Conservation (phyloP, 2,888 invertebrate genomes). For the Papilio gigon region DNA sequence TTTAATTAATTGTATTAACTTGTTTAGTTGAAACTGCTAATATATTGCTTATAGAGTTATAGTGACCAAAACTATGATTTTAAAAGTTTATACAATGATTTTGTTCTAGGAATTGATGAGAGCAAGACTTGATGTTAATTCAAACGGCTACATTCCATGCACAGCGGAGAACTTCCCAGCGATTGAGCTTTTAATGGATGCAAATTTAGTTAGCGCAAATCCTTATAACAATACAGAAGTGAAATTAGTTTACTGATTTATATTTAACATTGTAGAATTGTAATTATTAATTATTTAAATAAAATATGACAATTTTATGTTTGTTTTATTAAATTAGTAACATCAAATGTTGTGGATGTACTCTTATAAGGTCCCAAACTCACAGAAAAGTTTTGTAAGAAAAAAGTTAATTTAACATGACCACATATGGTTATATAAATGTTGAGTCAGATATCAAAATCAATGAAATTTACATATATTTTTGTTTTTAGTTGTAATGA, state of each 20-base stretch:
- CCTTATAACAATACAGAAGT: constrained; percentile 71
- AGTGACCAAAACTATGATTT: not conserved
- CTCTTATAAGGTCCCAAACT: too few species aligned
- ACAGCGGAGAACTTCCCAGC: constrained; percentile 60
- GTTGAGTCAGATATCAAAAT: too few species aligned
- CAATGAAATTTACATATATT: constrained; percentile 31
- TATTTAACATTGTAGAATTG: not conserved
- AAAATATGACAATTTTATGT: not conserved
- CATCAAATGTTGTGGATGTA: too few species aligned
- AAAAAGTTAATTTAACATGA: too few species aligned
- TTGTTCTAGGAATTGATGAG: constrained; percentile 65
- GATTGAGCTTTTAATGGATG: constrained; percentile 61
- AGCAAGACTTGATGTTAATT: constrained; percentile 54
- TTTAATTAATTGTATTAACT: not conserved
- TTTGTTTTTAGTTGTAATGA: constrained; percentile 85
- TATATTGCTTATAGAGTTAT: too few species aligned
- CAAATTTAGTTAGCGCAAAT: constrained; percentile 63
- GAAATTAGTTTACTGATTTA: constrained; percentile 59
- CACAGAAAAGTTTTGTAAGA: too few species aligned
- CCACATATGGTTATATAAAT: too few species aligned
- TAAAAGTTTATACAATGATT: constrained; percentile 10
- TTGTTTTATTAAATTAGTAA: too few species aligned
- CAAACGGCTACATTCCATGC: constrained; percentile 62
- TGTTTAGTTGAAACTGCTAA: not conserved
- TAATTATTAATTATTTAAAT: not conserved